Evolutionary conservation across 2,113 vertebrate species (phyloP).

Genomic region (Gobius niger): DNA sequence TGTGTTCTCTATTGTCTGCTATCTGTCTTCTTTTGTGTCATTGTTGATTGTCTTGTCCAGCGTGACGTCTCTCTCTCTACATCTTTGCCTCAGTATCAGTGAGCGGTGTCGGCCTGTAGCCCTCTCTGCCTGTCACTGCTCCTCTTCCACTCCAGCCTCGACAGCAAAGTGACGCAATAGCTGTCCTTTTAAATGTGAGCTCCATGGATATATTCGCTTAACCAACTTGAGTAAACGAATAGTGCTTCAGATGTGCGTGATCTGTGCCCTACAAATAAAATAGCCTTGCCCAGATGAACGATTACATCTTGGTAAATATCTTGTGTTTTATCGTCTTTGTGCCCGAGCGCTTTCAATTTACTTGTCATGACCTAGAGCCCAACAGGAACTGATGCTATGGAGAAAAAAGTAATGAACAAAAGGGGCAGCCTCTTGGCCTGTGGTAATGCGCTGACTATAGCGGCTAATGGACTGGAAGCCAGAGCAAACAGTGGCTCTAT

Average conservation of each 20-base stretch:
- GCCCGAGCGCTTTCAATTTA: neutral
- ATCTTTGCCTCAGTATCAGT: slow-evolving; percentile 21
- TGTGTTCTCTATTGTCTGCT: neutral
- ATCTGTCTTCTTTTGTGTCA: neutral
- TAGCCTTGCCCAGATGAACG: too few relatives aligned
- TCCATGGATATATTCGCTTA: neutral
- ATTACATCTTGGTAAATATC: neutral
- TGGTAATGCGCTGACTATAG: neutral
- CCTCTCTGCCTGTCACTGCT: slow-evolving; percentile 39
- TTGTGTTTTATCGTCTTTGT: neutral
- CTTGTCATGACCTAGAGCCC: neutral
- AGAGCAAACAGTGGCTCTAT: slow-evolving; percentile 4
- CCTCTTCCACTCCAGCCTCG: slow-evolving; percentile 12
- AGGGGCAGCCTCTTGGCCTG: neutral
- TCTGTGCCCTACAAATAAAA: too few relatives aligned
- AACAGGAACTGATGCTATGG: neutral
- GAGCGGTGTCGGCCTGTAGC: slow-evolving; percentile 57
- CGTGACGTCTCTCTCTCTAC: neutral
- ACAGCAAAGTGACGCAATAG: neutral
- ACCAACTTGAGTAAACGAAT: too few relatives aligned
- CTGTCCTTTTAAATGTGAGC: neutral
- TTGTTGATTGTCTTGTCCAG: neutral
- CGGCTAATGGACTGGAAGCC: neutral
- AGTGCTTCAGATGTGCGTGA: too few relatives aligned
- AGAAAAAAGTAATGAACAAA: neutral